These are phyloP conservation scores for Podarcis cretensis DNA, from an alignment of 2,113 vertebrate genomes.

Conservation along the genomic window DNA sequence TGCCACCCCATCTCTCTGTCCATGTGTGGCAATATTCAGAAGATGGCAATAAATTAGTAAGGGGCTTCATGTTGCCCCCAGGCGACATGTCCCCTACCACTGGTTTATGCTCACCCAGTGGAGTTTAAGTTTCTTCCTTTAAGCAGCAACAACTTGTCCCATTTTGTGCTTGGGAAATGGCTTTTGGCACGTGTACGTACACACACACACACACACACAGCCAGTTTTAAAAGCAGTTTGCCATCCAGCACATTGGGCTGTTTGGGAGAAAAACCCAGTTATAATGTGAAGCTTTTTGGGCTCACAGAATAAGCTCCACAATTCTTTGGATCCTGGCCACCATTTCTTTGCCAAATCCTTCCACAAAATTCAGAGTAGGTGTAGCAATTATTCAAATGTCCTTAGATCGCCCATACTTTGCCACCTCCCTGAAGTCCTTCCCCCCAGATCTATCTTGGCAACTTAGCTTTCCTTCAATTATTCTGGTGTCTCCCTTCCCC, in stretches of 20 bases:
- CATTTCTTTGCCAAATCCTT: neutral
- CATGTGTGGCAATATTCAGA: too few species aligned
- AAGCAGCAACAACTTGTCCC: neutral
- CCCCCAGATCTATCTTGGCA: neutral
- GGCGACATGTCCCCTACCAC: too few species aligned
- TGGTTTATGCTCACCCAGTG: neutral
- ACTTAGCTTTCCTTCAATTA: neutral
- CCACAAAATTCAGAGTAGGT: neutral
- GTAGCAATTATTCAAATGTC: neutral
- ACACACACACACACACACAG: neutral
- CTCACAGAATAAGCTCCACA: neutral
- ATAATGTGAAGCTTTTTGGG: neutral
- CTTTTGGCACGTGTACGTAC: neutral
- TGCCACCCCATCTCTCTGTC: too few species aligned
- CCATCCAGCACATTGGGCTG: neutral
- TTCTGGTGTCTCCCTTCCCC: neutral
- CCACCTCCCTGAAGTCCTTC: neutral
- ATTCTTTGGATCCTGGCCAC: neutral
- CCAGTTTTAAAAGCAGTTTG: neutral
- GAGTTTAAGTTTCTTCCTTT: neutral
- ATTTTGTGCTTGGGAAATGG: neutral
- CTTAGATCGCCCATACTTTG: neutral
- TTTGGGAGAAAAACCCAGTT: neutral
- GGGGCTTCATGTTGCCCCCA: too few species aligned
- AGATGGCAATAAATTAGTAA: too few species aligned